Evolutionary conservation across 1,140 invertebrate species (phyloP).

Genomic region (Olivierus martensii): DNA sequence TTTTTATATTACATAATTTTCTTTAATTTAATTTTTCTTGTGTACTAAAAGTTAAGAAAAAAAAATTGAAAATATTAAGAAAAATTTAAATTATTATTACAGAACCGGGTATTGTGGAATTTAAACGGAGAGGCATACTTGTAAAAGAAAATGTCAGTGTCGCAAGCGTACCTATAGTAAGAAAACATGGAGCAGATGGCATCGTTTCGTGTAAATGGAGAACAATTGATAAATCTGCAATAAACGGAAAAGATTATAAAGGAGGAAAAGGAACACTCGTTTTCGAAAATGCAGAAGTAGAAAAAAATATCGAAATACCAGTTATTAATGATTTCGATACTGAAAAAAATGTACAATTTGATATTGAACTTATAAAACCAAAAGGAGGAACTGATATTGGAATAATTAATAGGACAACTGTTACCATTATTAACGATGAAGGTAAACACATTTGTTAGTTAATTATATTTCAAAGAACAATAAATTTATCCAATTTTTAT

Average conservation of each 20-base stretch:
- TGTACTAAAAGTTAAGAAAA: too few species aligned
- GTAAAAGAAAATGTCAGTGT: slow-evolving; percentile 45
- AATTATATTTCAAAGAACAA: too few species aligned
- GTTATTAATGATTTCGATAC: slow-evolving; percentile 46
- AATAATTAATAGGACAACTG: slow-evolving; percentile 39
- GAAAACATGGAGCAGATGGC: slow-evolving; percentile 43
- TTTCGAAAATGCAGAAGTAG: slow-evolving; percentile 43
- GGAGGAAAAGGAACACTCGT: slow-evolving; percentile 38
- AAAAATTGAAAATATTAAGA: too few species aligned
- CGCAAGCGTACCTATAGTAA: slow-evolving; percentile 37
- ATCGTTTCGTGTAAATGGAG: slow-evolving; percentile 40
- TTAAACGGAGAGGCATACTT: slow-evolving; percentile 42
- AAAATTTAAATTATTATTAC: too few species aligned
- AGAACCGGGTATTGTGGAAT: slow-evolving; percentile 47
- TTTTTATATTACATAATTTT: too few species aligned
- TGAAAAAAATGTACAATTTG: slow-evolving; percentile 51
- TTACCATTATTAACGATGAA: slow-evolving; percentile 53
- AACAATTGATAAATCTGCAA: slow-evolving; percentile 45
- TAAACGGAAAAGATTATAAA: slow-evolving; percentile 39
- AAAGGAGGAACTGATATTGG: slow-evolving; percentile 42
- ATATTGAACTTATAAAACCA: slow-evolving; percentile 40
- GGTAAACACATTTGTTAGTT: slow-evolving; percentile 28
- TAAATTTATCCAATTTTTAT: background rate
- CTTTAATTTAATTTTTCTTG: too few species aligned
- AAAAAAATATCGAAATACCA: slow-evolving; percentile 40